Evolutionary conservation across 2,888 invertebrate genomes (phyloP).

Genomic region (Sarcophaga caerulescens): DNA sequence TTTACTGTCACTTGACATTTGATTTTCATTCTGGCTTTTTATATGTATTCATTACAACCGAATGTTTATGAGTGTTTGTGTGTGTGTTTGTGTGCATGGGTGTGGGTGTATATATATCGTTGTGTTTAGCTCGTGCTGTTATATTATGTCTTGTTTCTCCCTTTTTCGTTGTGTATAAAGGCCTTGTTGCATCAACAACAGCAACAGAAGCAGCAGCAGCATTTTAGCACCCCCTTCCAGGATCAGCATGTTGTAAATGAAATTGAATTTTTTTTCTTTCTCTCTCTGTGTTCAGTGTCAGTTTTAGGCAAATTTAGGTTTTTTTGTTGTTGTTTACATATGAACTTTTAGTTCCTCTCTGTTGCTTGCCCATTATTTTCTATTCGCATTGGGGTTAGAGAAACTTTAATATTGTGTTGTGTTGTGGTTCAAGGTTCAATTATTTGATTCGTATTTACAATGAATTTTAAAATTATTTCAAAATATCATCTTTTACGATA

Average conservation of each 20-base stretch:
- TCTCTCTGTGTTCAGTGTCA: background rate
- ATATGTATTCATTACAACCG: background rate
- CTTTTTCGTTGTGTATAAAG: background rate
- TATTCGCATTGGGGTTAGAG: slow-evolving; percentile 2
- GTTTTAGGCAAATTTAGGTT: background rate
- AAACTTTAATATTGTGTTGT: slow-evolving; percentile 15
- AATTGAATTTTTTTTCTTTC: background rate
- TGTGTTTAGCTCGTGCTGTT: background rate
- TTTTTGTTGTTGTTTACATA: background rate
- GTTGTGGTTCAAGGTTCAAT: slow-evolving; percentile 30
- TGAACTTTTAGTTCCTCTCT: background rate
- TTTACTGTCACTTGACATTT: slow-evolving; percentile 67
- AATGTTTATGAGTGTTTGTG: background rate
- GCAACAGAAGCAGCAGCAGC: background rate
- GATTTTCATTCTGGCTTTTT: slow-evolving; percentile 34
- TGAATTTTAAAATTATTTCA: background rate
- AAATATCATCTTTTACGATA: slow-evolving; percentile 14
- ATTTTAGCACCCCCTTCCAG: background rate
- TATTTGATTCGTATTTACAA: background rate
- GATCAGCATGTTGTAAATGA: slow-evolving; percentile 33
- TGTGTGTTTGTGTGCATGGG: background rate
- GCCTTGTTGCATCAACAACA: background rate
- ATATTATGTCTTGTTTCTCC: background rate
- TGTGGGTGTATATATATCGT: too few species aligned
- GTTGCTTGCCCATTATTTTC: too few species aligned